A percentile compares a stretch with the other conserved stretches of the same genome.
Conservation (phyloP, 30 jellyfish, hydroid and myxozoan species). For the Aurelia aurita complex sp. Pacific region DNA sequence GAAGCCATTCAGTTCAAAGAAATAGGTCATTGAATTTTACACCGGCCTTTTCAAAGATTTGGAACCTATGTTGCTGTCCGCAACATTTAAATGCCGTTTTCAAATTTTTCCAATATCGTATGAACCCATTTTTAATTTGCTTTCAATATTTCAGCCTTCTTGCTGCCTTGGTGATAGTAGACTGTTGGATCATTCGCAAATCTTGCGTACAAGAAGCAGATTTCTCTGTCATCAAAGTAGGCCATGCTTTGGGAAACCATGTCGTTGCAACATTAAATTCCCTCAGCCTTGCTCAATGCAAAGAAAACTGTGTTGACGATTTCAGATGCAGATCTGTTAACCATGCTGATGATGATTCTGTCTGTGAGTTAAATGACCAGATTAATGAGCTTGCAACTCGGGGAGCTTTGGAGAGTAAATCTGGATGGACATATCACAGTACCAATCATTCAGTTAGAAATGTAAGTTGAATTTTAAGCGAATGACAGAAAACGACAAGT, state of each 20-base stretch:
- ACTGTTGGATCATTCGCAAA: conserved; percentile 29
- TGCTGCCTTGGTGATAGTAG: background rate
- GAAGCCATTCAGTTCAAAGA: too few relatives aligned
- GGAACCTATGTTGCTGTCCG: too few relatives aligned
- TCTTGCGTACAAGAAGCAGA: conserved; percentile 22
- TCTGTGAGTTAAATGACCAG: conserved; percentile 18
- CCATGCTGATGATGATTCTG: background rate
- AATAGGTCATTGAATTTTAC: too few relatives aligned
- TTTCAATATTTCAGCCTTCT: too few relatives aligned
- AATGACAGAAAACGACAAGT: too few relatives aligned
- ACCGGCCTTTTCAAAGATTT: too few relatives aligned
- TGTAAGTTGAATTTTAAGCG: background rate
- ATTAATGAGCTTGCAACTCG: background rate
- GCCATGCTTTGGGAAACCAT: conserved; percentile 3
- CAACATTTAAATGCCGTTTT: too few relatives aligned
- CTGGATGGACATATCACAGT: conserved; percentile 17
- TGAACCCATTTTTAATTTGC: too few relatives aligned
- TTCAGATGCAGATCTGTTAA: conserved; percentile 13
- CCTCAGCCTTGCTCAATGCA: background rate
- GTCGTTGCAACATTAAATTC: background rate
- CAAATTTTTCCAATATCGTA: too few relatives aligned
- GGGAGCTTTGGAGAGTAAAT: background rate
- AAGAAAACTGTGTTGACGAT: conserved; percentile 1
- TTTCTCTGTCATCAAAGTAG: background rate
- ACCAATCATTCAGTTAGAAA: conserved; percentile 1